Conservation (phyloP, 2,888 invertebrate genomes). For the Archips crataeganus region DNA sequence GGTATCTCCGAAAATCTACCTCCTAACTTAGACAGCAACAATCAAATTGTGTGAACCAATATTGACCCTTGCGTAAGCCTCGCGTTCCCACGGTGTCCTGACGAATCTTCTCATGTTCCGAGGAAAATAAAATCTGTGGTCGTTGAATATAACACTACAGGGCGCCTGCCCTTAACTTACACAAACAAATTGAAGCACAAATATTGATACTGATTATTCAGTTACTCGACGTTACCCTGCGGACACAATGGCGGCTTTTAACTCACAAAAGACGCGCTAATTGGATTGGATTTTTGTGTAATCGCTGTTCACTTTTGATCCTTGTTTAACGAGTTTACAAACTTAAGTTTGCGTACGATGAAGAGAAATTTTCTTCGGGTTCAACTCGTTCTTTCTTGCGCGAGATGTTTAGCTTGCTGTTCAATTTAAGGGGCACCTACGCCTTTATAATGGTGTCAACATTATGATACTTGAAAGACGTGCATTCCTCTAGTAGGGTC, state of each 20-base stretch:
- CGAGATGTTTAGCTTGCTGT: constrained; percentile 15
- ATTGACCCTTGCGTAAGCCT: constrained; percentile 74
- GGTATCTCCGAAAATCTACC: constrained; percentile 67
- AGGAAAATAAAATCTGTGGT: constrained; percentile 59
- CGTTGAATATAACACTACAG: constrained; percentile 69
- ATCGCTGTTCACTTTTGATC: constrained; percentile 72
- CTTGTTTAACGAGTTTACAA: constrained; percentile 66
- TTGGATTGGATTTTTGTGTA: constrained; percentile 78
- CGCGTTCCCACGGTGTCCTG: constrained; percentile 81
- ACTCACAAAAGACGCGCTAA: constrained; percentile 78
- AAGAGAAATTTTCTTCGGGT: constrained; percentile 42
- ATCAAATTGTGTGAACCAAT: constrained; percentile 73
- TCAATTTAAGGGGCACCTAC: constrained; percentile 26
- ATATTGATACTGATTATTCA: constrained; percentile 80
- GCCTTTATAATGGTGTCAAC: constrained; percentile 41
- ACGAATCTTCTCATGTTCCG: constrained; percentile 73
- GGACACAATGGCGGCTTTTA: constrained; percentile 80
- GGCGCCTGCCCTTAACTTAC: constrained; percentile 68
- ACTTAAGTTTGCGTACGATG: constrained; percentile 49
- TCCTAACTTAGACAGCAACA: constrained; percentile 67
- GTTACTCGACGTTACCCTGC: constrained; percentile 55
- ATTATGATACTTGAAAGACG: constrained; percentile 29
- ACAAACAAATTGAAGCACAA: constrained; percentile 79
- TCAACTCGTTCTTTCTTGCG: constrained; percentile 12
- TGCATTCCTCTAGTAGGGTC: not conserved